Evolutionary conservation across 2,797 vertebrate species (phyloP), one percentile per base, ranked within the genome.

Genomic region (Columba guinea): DNA sequence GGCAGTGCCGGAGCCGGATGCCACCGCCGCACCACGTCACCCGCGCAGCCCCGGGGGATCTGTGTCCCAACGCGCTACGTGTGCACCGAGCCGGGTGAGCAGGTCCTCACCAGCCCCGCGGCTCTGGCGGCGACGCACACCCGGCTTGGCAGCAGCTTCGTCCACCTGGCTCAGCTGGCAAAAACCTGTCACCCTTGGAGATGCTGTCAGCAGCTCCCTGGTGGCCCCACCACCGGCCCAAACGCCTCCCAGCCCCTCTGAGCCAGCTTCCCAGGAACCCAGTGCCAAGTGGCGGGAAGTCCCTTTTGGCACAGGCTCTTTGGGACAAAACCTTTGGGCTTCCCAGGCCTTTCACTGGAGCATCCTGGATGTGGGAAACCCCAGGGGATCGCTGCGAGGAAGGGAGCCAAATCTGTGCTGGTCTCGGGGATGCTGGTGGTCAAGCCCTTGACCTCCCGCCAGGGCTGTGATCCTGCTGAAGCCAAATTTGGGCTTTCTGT

Each of bases 21-120:
- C 11, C 67, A 55, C 41, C 4, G 1, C 28, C 1, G 4, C 46
- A 49, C 32, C 4, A 0, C 15, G 0, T 65, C 58, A 70, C 76
- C 27, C 68, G 5, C 2, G 1, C 24, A 56, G 49, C 52, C 59
- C 32, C 0, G 0, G 24, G 59, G 41, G 8, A 30, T 74, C 71
- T 56, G 58, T 74, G 91, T 69, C 58, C 49, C 60, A 35, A 73
- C 11, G 10, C 15, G 69, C 53, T 77, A 7, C 0, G 2, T 63
- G 51, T 5, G 20, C 80, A 44, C 55, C 8, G 15, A 83, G 35
- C 24, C 6, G 5, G 77, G 80, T 0, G 1, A 86, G 83, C 94
- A 94, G 67, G 74, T 69, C 73, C 64, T 86, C 84, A 71, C 80
- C 48, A 34, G 94, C 81, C 65, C 49, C 10, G 5, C 0, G 0